Evolutionary conservation across 2,113 vertebrate genomes (phyloP), one percentile per base, ranked within the genome.

Genomic region (Cavia aperea): DNA sequence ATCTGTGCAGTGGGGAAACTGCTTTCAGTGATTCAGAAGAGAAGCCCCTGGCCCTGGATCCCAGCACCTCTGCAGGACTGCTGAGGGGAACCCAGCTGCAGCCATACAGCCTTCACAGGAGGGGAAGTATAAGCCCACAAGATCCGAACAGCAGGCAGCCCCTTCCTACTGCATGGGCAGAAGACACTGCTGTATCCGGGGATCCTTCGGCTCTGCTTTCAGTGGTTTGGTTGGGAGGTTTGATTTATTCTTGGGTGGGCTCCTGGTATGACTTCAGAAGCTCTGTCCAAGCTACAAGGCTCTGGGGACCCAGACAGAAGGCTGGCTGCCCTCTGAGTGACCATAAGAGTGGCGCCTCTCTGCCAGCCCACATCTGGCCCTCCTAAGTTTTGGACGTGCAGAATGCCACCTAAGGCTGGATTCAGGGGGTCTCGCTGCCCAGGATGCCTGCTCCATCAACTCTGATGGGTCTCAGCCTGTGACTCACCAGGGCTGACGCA

Each of bases 71-170:
- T 43, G 24, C 36, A 43, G 54, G 11, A 43, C 58, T 89, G 77
- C 58, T 58, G 77, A 31, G 7, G 60, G 58, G 78, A 39, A 73
- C 49, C 46, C 65, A 49, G 70, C 77, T 56, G 90, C 63, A 91
- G 70, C 84, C 81, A 66, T 77, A 9, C 60, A 77, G 58, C 78
- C 81, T 88, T 56, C 86, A 66, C 88, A 56, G 66, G 7, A 1
- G 77, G 87, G 92, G 94, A 68, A 93, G 94, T 88, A 95, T 96
- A 95, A 87, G 62, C 18, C 1, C 56, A 65, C 72, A 78, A 90
- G 70, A 62, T 88, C 92, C 79, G 39, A 83, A 31, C 49, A 51
- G 49, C 49, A 51, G 49, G 49, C 49, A 39, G 49, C 49, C 49
- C 49, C 49, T 39, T 39, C 39, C 39, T 39, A 39, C 39, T 39